Conservation (phyloP, 2,113 vertebrate species). For the Puntigrus tetrazona region DNA sequence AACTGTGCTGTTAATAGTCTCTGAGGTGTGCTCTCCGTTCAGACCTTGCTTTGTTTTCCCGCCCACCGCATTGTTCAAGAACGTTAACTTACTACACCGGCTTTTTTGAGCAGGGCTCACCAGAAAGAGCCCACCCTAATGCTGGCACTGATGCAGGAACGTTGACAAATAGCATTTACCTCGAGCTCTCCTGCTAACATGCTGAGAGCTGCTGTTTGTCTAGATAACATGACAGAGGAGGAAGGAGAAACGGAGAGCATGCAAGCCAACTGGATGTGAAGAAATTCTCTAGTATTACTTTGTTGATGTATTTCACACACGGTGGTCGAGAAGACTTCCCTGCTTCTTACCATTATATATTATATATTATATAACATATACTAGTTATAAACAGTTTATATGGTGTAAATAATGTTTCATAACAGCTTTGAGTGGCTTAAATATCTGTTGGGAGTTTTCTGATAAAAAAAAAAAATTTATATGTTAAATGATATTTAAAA, state of each 20-base stretch:
- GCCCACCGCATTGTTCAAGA: conserved; percentile 11
- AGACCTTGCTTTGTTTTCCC: conserved; percentile 6
- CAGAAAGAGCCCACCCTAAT: conserved; percentile 59
- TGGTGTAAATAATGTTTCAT: neutral
- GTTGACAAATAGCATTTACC: conserved; percentile 71
- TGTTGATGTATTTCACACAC: neutral
- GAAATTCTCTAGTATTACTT: neutral
- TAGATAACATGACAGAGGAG: conserved; percentile 42
- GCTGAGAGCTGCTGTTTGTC: conserved; percentile 68
- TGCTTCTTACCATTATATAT: neutral
- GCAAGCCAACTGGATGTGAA: neutral
- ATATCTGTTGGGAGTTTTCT: neutral
- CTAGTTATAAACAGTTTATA: neutral
- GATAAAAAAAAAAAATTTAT: neutral
- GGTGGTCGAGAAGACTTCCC: neutral
- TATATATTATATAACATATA: neutral
- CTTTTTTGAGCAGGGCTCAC: conserved; percentile 56
- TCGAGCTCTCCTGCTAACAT: conserved; percentile 70
- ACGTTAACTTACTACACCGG: conserved; percentile 48
- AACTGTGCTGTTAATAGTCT: conserved; percentile 22
- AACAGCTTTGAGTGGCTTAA: neutral
- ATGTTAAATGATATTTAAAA: neutral
- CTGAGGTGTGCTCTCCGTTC: conserved; percentile 28
- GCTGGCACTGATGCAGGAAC: conserved; percentile 61
- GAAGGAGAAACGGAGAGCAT: neutral